Conservation (phyloP, 1,140 invertebrate species). For the Globodera rostochiensis region DNA sequence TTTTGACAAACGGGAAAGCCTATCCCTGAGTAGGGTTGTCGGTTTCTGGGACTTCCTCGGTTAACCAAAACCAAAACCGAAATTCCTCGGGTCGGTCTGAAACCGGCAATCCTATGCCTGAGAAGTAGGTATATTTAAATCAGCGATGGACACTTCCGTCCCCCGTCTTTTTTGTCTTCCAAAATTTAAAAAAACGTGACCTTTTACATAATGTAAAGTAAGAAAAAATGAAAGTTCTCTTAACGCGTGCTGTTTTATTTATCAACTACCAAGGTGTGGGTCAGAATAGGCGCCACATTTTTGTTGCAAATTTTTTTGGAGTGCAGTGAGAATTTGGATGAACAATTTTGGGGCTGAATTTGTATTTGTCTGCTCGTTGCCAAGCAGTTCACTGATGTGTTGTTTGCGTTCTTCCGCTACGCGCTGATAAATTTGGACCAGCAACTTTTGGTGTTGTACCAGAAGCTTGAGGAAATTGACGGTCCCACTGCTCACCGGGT, state of each 20-base stretch:
- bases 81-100: no score
- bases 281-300: conserved; percentile 46
- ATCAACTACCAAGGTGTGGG: conserved; percentile 28
- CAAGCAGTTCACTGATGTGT: background rate
- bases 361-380: conserved; percentile 8
- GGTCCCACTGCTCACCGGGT: conserved; percentile 38
- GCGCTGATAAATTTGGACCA: conserved; percentile 34
- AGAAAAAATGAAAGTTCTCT: background rate
- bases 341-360: conserved; percentile 30
- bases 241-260: conserved; percentile 6
- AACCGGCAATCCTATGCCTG: no score
- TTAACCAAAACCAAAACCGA: no score
- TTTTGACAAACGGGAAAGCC: no score
- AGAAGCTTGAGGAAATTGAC: conserved; percentile 52
- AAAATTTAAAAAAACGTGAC: no score
- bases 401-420: background rate
- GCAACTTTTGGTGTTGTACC: conserved; percentile 39
- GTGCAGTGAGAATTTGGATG: conserved; percentile 50
- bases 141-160: no score
- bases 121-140: no score
- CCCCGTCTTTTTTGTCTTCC: no score
- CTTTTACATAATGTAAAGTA: no score
- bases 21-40: no score
- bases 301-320: conserved; percentile 51
- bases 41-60: no score